A percentile compares a stretch with the other conserved stretches of the same genome.
These are phyloP conservation scores for Eulimnadia texana DNA, from an alignment of 1,140 invertebrate genomes.

Conservation along the genomic window DNA sequence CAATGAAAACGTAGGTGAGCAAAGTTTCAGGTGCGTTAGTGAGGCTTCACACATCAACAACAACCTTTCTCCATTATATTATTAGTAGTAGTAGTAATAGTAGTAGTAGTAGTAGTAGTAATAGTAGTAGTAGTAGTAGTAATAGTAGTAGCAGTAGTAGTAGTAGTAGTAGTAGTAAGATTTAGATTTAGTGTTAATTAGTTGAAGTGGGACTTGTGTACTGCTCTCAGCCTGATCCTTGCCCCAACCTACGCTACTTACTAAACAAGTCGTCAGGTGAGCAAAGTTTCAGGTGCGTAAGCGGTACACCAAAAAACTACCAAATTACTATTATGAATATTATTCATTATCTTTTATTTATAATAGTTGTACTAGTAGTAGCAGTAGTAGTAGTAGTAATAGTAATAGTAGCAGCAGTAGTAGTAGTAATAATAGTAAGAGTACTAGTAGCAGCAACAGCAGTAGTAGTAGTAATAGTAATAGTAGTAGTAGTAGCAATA, in stretches of 20 bases:
- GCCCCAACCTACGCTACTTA: conserved; percentile 21
- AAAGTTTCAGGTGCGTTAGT: conserved; percentile 25
- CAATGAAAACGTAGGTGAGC: conserved; percentile 21
- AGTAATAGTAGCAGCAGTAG: too few relatives aligned
- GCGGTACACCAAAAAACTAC: not conserved
- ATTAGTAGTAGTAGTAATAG: too few relatives aligned
- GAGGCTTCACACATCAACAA: not conserved
- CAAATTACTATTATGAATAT: not conserved
- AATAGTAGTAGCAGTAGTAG: too few relatives aligned
- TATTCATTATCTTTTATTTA: not conserved
- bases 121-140: too few relatives aligned
- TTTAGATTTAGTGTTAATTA: too few relatives aligned
- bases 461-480: too few relatives aligned
- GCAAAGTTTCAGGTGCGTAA: conserved; percentile 26
- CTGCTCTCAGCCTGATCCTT: conserved; percentile 22
- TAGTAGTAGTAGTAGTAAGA: too few relatives aligned
- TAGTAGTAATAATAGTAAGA: too few relatives aligned
- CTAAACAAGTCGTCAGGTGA: conserved; percentile 20
- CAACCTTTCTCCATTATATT: not conserved
- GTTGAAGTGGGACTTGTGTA: too few relatives aligned
- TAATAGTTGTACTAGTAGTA: not conserved
- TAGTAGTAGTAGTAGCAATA: too few relatives aligned
- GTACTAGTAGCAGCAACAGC: not conserved
- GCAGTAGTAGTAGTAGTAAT: too few relatives aligned
- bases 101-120: too few relatives aligned